phyloP scores from a whole-genome alignment of 2,797 vertebrate genomes.

The Staurois parvus region DNA sequence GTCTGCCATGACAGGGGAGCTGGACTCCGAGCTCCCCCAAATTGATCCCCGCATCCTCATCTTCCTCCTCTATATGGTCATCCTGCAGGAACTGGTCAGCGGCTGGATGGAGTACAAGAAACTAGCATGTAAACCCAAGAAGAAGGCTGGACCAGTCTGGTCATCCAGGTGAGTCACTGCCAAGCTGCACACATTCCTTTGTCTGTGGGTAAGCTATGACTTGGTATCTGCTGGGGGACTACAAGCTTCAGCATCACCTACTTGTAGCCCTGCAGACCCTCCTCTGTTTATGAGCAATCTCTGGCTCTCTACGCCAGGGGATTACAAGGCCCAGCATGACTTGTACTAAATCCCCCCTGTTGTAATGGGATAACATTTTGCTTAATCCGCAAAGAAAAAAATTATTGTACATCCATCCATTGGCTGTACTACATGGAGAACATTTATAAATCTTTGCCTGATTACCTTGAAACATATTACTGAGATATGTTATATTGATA shows the following conservation, averaged over 20 bases:
- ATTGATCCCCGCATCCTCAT: conserved; percentile 90
- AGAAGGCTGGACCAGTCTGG: conserved; percentile 75
- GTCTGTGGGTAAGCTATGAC: neutral
- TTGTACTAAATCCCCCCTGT: neutral
- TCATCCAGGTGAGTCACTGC: conserved; percentile 77
- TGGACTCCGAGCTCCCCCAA: conserved; percentile 64
- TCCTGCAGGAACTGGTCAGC: conserved; percentile 88
- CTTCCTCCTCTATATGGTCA: conserved; percentile 88
- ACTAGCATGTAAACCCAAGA: conserved; percentile 78
- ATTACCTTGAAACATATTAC: neutral
- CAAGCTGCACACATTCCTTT: accelerated
- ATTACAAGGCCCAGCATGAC: neutral
- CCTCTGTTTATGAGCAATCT: neutral
- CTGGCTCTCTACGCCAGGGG: too few relatives aligned
- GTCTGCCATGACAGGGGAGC: conserved; percentile 65
- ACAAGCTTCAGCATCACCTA: neutral
- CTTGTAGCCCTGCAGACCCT: neutral
- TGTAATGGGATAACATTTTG: neutral
- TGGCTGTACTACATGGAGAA: neutral
- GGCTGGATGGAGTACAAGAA: conserved; percentile 87
- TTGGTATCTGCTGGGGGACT: neutral
- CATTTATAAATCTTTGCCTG: neutral
- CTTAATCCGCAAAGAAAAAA: neutral
- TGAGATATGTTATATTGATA: neutral
- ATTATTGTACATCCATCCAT: neutral